Evolutionary conservation across 2,113 vertebrate species (phyloP).

Genomic region (Anarhynchus alexandrinus): DNA sequence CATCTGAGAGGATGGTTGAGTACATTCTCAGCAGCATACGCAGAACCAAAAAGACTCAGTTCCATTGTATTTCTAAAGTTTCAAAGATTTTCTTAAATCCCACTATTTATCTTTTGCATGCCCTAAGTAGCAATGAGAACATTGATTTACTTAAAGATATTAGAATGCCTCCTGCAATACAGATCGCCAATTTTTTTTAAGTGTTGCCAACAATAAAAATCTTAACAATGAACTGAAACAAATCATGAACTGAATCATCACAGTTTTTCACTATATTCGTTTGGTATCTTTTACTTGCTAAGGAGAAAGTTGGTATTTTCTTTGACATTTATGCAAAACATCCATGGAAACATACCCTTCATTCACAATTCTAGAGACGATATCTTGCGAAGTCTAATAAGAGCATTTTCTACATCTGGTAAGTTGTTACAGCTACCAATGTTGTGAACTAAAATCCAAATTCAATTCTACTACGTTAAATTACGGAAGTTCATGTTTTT

Average conservation of each 20-base stretch:
- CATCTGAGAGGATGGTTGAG: neutral
- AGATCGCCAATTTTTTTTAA: neutral
- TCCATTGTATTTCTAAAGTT: neutral
- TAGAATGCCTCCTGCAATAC: neutral
- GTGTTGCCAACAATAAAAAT: neutral
- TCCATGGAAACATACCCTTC: neutral
- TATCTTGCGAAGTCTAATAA: neutral
- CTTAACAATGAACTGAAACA: neutral
- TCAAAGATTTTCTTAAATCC: neutral
- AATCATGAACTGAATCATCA: neutral
- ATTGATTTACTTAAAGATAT: neutral
- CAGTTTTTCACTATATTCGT: neutral
- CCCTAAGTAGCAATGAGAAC: neutral
- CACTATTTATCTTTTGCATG: neutral
- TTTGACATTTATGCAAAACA: neutral
- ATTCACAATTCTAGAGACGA: neutral
- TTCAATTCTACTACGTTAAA: neutral
- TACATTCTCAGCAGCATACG: neutral
- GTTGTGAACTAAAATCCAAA: neutral
- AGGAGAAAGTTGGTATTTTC: neutral
- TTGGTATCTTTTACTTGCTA: neutral
- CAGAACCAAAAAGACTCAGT: neutral
- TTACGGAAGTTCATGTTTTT: neutral
- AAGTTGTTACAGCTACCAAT: neutral
- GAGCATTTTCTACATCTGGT: neutral